Conservation (phyloP, 1,140 invertebrate genomes). For the Drosophila carrolli region DNA sequence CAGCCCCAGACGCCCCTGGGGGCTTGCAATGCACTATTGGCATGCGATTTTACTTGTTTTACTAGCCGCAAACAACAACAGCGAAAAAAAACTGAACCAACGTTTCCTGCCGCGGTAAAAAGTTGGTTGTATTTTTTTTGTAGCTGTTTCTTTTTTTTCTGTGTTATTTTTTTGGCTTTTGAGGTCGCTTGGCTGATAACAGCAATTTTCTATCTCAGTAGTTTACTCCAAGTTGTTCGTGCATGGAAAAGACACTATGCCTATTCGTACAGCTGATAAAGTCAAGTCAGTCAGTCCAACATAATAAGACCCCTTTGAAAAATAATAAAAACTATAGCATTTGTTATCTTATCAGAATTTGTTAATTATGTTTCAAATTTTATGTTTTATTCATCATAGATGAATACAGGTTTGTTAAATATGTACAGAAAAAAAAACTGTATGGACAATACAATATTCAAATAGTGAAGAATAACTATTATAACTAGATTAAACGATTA, state of each 20-base stretch:
- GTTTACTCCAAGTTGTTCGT: slow-evolving; percentile 27
- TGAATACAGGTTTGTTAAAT: too few species aligned
- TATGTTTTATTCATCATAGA: too few species aligned
- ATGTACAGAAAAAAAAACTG: too few species aligned
- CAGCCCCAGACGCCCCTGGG: slow-evolving; percentile 34
- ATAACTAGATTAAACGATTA: too few species aligned
- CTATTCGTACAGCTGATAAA: slow-evolving; percentile 33
- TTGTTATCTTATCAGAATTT: slow-evolving; percentile 16
- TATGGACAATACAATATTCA: too few species aligned
- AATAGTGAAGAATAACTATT: too few species aligned
- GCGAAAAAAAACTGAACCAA: slow-evolving; percentile 39
- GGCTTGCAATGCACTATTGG: slow-evolving; percentile 71
- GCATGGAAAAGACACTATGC: slow-evolving; percentile 46
- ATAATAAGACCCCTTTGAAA: slow-evolving; percentile 23
- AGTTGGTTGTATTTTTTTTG: slow-evolving; percentile 33
- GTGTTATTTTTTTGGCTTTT: slow-evolving; percentile 63
- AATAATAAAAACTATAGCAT: slow-evolving; percentile 2
- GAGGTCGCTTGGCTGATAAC: slow-evolving; percentile 72
- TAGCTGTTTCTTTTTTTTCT: slow-evolving; percentile 27
- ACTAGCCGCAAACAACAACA: slow-evolving; percentile 50
- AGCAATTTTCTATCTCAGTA: slow-evolving; percentile 36
- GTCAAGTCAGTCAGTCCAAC: slow-evolving; percentile 7
- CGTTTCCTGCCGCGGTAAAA: slow-evolving; percentile 70
- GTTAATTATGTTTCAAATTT: neutral
- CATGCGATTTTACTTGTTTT: slow-evolving; percentile 81